These are phyloP conservation scores for Abrostola triplasia DNA, from an alignment of 2,888 invertebrate genomes.

Conservation along the genomic window DNA sequence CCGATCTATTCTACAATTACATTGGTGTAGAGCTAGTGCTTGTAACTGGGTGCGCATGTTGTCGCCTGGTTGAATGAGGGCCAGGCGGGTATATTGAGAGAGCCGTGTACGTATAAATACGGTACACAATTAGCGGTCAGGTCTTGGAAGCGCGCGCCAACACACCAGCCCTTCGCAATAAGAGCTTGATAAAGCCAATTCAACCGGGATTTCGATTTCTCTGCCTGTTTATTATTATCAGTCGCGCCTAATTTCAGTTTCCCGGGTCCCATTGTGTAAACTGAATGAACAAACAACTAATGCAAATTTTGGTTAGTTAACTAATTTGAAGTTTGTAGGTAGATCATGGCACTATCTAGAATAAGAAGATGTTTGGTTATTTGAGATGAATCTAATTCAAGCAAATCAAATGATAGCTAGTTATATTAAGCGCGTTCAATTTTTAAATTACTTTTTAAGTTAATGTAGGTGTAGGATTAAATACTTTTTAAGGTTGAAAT, in stretches of 20 bases:
- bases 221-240: constrained; percentile 75
- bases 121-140: constrained; percentile 76
- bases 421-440: no score
- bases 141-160: constrained; percentile 53
- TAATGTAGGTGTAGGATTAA: no score
- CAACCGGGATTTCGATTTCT: constrained; percentile 68
- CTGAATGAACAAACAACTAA: constrained; percentile 71
- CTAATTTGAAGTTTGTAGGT: constrained; percentile 70
- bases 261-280: constrained; percentile 69
- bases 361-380: constrained; percentile 44
- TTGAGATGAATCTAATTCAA: constrained; percentile 10
- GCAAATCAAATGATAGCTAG: no score
- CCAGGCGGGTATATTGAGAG: constrained; percentile 69
- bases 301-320: constrained; percentile 71
- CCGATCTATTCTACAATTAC: constrained; percentile 82
- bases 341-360: constrained; percentile 60
- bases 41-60: constrained; percentile 72
- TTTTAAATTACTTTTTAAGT: no score
- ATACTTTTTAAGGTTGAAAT: neutral
- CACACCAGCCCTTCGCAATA: constrained; percentile 61
- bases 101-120: constrained; percentile 70
- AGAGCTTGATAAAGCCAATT: constrained; percentile 76
- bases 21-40: constrained; percentile 70
- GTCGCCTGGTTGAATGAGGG: constrained; percentile 65
- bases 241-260: constrained; percentile 71